Conservation (phyloP, 2,113 vertebrate species). For the Cathartes aura region DNA sequence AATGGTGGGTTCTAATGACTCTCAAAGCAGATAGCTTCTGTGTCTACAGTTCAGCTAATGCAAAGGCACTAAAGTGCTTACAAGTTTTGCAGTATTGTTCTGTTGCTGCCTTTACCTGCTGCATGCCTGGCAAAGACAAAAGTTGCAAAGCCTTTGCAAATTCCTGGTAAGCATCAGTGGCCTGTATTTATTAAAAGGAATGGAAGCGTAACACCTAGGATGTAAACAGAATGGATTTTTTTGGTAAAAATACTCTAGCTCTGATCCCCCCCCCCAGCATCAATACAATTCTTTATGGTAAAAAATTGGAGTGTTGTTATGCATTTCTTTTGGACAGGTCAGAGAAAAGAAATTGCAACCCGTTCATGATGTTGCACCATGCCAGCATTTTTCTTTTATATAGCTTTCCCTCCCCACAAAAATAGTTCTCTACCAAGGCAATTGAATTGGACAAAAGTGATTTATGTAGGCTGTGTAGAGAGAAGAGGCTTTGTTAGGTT, state of each 20-base stretch:
- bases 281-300: background rate
- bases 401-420: constrained; percentile 30
- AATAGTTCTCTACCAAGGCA: constrained; percentile 17
- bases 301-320: background rate
- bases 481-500: constrained; percentile 57
- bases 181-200: background rate
- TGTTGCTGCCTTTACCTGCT: background rate
- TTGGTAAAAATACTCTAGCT: background rate
- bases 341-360: background rate
- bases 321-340: background rate
- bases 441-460: constrained; percentile 39
- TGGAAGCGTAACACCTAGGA: background rate
- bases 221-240: background rate
- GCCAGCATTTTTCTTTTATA: background rate
- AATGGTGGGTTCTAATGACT: accelerated
- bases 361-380: background rate
- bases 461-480: constrained; percentile 37
- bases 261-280: background rate
- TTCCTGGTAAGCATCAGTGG: background rate
- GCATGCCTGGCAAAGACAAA: background rate
- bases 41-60: background rate
- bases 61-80: background rate
- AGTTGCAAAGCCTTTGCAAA: background rate
- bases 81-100: background rate
- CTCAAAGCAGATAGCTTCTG: background rate